A percentile compares a stretch with the other conserved stretches of the same genome.
These are phyloP conservation scores for Eulithis prunata DNA, from an alignment of 2,888 invertebrate genomes.

Conservation along the genomic window DNA sequence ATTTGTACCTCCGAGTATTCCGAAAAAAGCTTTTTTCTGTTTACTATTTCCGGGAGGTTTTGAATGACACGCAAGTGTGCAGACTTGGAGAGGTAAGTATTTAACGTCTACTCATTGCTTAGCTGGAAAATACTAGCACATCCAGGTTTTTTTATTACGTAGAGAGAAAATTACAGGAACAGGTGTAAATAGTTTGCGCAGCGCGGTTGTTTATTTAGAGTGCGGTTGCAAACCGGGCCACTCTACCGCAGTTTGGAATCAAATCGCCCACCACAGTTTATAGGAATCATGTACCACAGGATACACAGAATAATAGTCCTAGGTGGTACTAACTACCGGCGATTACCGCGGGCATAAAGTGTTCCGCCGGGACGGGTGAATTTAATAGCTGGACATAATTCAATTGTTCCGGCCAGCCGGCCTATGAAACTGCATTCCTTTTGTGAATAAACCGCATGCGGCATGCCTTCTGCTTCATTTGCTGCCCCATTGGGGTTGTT, in stretches of 20 bases:
- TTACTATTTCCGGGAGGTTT: constrained; percentile 14
- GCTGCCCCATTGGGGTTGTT: constrained; percentile 26
- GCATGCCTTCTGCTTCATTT: constrained; percentile 43
- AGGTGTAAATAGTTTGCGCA: constrained; percentile 5
- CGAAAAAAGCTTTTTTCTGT: constrained; percentile 19
- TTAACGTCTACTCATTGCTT: constrained; percentile 14
- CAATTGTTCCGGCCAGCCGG: constrained; percentile 73
- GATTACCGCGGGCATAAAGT: constrained; percentile 59
- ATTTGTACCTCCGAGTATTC: constrained; percentile 27
- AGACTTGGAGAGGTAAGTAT: constrained; percentile 1
- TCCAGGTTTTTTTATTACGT: background rate
- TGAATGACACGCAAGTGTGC: constrained; percentile 12
- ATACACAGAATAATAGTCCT: constrained; percentile 25
- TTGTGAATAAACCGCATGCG: constrained; percentile 50
- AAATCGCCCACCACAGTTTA: constrained; percentile 47
- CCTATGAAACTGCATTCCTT: constrained; percentile 72
- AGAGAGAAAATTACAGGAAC: background rate
- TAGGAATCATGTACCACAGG: constrained; percentile 32
- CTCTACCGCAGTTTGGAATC: constrained; percentile 40
- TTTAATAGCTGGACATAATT: constrained; percentile 76
- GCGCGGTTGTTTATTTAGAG: constrained; percentile 4
- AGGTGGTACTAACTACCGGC: constrained; percentile 50
- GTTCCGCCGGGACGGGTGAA: constrained; percentile 53
- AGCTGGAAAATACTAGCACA: background rate
- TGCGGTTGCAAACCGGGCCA: constrained; percentile 18